A percentile compares a stretch with the other conserved stretches of the same genome.
Evolutionary conservation across 2,797 vertebrate genomes (phyloP).

Genomic region (Rhabdophis nuchalis): DNA sequence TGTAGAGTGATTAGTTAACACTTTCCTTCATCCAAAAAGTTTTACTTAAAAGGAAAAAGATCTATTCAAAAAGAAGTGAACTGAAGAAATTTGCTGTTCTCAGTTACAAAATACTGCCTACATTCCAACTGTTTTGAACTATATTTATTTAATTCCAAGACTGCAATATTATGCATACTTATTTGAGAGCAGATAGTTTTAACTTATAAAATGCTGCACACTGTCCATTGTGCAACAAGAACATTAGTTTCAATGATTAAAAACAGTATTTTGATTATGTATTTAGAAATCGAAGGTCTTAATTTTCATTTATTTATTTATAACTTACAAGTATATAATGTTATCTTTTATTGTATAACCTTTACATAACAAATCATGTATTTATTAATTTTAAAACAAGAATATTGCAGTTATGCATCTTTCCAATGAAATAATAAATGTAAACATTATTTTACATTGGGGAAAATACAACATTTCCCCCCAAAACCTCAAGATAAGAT

Average conservation of each 20-base stretch:
- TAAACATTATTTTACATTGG: too few species aligned
- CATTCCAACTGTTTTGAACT: background rate
- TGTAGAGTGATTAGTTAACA: background rate
- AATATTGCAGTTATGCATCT: background rate
- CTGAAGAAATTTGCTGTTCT: background rate
- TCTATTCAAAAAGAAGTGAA: background rate
- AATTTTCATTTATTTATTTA: background rate
- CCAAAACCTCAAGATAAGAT: background rate
- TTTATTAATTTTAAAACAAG: background rate
- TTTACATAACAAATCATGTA: background rate
- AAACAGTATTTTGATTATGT: background rate
- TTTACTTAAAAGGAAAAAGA: background rate
- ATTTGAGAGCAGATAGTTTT: background rate
- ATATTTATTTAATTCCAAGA: background rate
- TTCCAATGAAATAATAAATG: background rate
- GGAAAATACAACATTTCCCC: background rate
- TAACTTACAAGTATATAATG: background rate
- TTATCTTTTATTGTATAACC: background rate
- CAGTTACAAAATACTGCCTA: background rate
- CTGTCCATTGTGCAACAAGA: background rate
- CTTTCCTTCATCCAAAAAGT: background rate
- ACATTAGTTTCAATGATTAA: background rate
- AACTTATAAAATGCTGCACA: background rate
- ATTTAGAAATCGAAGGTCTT: background rate
- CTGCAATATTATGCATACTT: background rate